These are phyloP conservation scores for Lepetodrilus schrolli DNA, from an alignment of 2,888 invertebrate genomes.

Conservation along the genomic window DNA sequence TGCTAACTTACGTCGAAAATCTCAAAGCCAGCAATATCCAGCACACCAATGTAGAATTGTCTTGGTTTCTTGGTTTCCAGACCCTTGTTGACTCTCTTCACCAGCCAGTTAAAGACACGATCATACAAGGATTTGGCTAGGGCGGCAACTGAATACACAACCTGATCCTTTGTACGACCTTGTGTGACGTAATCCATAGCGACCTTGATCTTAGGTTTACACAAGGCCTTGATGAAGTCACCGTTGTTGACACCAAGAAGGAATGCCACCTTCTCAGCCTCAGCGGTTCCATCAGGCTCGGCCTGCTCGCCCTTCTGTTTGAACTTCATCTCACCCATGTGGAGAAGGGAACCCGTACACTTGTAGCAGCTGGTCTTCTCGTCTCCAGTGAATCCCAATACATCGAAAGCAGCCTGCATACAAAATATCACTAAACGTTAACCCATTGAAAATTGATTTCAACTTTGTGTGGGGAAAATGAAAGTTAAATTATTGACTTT, in stretches of 20 bases:
- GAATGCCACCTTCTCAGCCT: slow-evolving; percentile 95
- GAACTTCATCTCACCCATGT: slow-evolving; percentile 99
- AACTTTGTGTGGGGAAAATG: background rate
- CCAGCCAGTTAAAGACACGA: slow-evolving; percentile 84
- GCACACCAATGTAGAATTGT: slow-evolving; percentile 99
- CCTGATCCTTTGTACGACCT: slow-evolving; percentile 94
- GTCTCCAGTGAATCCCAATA: slow-evolving; percentile 94
- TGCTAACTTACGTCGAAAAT: slow-evolving; percentile 90
- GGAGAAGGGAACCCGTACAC: slow-evolving; percentile 98
- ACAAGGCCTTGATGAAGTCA: slow-evolving; percentile 84
- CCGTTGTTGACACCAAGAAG: slow-evolving; percentile 90
- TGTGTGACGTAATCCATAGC: slow-evolving; percentile 99
- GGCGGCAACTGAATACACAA: slow-evolving; percentile 75
- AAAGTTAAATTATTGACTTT: no score
- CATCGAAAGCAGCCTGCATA: slow-evolving; percentile 95
- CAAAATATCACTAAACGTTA: background rate
- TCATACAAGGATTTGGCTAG: slow-evolving; percentile 77
- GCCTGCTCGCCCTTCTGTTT: slow-evolving; percentile 99
- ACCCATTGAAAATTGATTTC: background rate
- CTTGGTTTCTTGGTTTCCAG: slow-evolving; percentile 98
- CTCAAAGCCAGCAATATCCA: slow-evolving; percentile 99
- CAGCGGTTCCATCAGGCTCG: slow-evolving; percentile 74
- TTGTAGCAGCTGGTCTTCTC: slow-evolving; percentile 98
- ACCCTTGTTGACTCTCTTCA: slow-evolving; percentile 99
- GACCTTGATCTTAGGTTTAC: slow-evolving; percentile 96